Conservation (phyloP, 2,888 invertebrate genomes). For the Ametastegia equiseti region DNA sequence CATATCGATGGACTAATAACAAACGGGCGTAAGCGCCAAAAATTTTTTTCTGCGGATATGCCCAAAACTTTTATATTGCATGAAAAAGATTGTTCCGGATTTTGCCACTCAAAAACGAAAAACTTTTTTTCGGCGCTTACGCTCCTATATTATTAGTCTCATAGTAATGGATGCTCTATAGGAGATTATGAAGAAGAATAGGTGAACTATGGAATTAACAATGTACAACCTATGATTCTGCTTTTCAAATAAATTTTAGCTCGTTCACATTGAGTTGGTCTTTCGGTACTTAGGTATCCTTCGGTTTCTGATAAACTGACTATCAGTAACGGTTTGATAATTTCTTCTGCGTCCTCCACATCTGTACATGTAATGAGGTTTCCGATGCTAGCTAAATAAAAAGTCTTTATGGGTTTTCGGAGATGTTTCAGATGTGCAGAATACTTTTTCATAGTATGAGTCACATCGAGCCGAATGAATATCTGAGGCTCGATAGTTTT, state of each 20-base stretch:
- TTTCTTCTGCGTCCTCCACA: neutral
- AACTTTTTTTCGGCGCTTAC: too few relatives aligned
- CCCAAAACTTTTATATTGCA: too few relatives aligned
- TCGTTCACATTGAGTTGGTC: neutral
- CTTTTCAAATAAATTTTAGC: conserved; percentile 2
- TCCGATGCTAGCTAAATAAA: conserved; percentile 8
- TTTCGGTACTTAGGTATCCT: neutral
- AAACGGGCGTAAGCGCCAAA: too few relatives aligned
- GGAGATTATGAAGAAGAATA: too few relatives aligned
- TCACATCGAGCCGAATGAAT: neutral
- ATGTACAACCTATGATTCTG: conserved; percentile 18
- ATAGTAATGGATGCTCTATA: too few relatives aligned
- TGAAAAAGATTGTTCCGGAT: too few relatives aligned
- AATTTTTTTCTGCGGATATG: too few relatives aligned
- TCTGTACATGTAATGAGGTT: neutral
- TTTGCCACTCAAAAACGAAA: too few relatives aligned
- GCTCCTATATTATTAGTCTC: too few relatives aligned
- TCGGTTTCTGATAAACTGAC: conserved; percentile 17
- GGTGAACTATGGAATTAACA: too few relatives aligned
- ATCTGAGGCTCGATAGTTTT: neutral
- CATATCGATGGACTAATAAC: too few relatives aligned
- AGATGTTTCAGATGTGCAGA: neutral
- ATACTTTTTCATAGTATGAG: conserved; percentile 11
- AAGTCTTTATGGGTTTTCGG: neutral
- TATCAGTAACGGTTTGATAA: neutral